A percentile compares a stretch with the other conserved stretches of the same genome.
Conservation (phyloP, 2,113 vertebrate genomes). For the Columbina picui region DNA sequence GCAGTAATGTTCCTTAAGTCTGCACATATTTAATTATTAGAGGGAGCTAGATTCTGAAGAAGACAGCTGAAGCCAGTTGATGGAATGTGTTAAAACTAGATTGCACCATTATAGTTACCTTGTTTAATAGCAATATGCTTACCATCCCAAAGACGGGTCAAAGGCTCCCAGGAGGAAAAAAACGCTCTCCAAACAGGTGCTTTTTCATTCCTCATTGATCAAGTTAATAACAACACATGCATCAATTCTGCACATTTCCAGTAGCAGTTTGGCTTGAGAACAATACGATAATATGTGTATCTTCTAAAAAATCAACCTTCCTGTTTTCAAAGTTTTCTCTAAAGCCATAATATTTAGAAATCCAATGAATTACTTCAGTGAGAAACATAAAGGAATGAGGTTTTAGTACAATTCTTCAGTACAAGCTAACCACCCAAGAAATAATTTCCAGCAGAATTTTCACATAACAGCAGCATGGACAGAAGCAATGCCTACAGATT, state of each 20-base stretch:
- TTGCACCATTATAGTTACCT: not conserved
- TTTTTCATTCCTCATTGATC: not conserved
- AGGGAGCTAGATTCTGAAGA: not conserved
- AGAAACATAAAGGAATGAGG: not conserved
- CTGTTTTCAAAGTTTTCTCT: not conserved
- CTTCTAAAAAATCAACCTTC: not conserved
- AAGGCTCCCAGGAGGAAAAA: not conserved
- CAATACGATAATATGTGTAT: not conserved
- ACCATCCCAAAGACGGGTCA: not conserved
- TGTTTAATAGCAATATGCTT: not conserved
- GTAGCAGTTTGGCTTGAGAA: not conserved
- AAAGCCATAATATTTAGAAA: not conserved
- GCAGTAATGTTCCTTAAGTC: not conserved
- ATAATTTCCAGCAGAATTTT: not conserved
- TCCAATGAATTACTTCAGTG: not conserved
- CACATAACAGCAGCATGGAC: not conserved
- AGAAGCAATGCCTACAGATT: not conserved
- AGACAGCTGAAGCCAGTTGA: not conserved
- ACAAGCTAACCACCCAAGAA: not conserved
- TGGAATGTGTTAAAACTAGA: not conserved
- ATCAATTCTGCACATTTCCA: not conserved
- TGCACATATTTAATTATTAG: not conserved
- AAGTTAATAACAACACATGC: not conserved
- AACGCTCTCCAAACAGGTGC: not conserved
- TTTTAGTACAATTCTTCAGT: not conserved